Evolutionary conservation across 2,797 vertebrate genomes (phyloP).

Genomic region (Lagorchestes hirsutus): DNA sequence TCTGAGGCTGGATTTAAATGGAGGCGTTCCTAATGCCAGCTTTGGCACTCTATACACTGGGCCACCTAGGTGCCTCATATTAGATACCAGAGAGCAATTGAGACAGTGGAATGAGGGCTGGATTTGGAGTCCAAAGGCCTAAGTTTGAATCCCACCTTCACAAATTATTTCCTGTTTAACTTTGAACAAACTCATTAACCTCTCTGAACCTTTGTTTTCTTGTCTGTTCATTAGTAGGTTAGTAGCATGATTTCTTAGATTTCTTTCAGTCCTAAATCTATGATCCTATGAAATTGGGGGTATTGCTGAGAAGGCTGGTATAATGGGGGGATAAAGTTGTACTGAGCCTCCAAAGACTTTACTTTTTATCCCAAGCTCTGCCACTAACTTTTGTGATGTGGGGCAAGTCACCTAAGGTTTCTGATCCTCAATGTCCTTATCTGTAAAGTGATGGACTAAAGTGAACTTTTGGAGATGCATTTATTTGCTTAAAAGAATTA

Average conservation of each 20-base stretch:
- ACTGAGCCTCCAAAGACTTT: background rate
- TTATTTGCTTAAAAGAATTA: background rate
- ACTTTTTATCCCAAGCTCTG: background rate
- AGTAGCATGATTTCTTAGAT: background rate
- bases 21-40: background rate
- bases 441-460: background rate
- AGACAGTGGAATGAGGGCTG: background rate
- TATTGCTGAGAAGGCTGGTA: background rate
- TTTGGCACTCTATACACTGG: background rate
- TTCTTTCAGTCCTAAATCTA: background rate
- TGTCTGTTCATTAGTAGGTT: background rate
- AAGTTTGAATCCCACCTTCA: background rate
- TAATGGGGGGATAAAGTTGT: background rate
- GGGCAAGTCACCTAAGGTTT: background rate
- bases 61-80: background rate
- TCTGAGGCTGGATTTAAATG: background rate
- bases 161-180: background rate
- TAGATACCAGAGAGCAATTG: background rate
- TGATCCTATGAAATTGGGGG: background rate
- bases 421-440: background rate
- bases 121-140: background rate
- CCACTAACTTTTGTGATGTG: background rate
- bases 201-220: background rate
- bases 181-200: background rate
- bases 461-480: background rate